Evolutionary conservation across 2,888 invertebrate species (phyloP), one percentile per base, ranked within the genome.

Genomic region (Eupithecia abbreviata): DNA sequence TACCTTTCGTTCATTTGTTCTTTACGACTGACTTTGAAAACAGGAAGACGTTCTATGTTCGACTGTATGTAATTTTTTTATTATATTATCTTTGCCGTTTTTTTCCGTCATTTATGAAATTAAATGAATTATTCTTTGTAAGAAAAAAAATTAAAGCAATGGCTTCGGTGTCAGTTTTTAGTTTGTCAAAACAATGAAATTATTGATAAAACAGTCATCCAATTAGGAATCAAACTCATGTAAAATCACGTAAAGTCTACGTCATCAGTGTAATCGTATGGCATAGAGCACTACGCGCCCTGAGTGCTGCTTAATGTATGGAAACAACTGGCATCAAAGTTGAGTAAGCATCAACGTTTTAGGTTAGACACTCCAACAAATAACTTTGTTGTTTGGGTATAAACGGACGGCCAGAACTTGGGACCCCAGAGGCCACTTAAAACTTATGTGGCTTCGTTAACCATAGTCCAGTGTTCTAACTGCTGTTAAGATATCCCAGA

Each of bases 401-500:
- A 93, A 93, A 92, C 91, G 92, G 91, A 90, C 88, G 88, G 85
- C 84, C 84, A 84, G 82, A 93, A 93, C 92, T 93, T 91, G 84
- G 84, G 83, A 82, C 91, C 90, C 92, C 87, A 80, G 92, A 89
- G 93, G 92, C 93, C 92, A 93, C 93, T 94, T 94, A 91, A 93
- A 94, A 93, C 93, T 94, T 94, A 90, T 90, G 91, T 93, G 92
- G 92, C 93, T 94, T 92, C 90, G 92, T 91, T 92, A 91, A 89
- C 90, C 91, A 90, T 90, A 89, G 90, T 86, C 88, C 89, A 89
- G 90, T 89, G 89, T 90, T 87, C 86, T 83, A 85, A 86, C 86
- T 86, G 87, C 86, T 88, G 90, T 88, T 89, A 88, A 88, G 87
- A 86, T 86, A 88, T 83, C 82, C 85, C 82, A 84, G 85, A 86